Base-by-base conservation (phyloP, 2,888 invertebrate species). In the Drosophila austrosaltans region DNA sequence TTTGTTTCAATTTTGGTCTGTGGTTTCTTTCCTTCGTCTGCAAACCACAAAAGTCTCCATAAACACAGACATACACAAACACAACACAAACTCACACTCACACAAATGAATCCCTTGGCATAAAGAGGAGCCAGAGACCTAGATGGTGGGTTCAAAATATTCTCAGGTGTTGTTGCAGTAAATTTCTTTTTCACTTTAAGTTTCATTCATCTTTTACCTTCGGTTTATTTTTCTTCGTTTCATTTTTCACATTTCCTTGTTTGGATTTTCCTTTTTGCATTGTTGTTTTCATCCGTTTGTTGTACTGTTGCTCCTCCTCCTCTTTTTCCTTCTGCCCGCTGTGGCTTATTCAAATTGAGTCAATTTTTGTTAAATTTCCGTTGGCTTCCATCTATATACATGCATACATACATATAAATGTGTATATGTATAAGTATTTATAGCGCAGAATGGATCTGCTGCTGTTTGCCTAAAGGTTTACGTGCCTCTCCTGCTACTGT, bases 311-410 rank as follows among this genome's bases (percentile, higher is more conserved):
- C n/a, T 36, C 30, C 64, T 62, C 32, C 7, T 39, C 28, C 22
- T 53, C 16, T 56, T 6, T 7, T 54, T 68, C 58, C 22, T 64
- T 56, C 56, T 67, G 60, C 73, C 70, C 70, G 71, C 69, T 61
- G 75, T 67, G 65, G 82, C 75, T 85, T 89, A 89, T 89, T 87
- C 81, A 87, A 85, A 89, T 89, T 82, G 78, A 89, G 69, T 87
- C 76, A 85, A 89, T 85, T 85, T 87, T 89, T 89, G 87, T 85
- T 87, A 82, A 85, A 85, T 85, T 85, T 85, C 85, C 85, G 87
- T 63, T 79, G 73, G 71, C 69, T 63, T 67, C 65, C 73, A 77
- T 61, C 66, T 48, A 61, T 32, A 61, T 10, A 12, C 25, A 48
- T 22, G 22, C 25, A 48, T 48, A 32, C 10, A 42, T 44, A 30